These are phyloP conservation scores for Lottia scabra DNA, from an alignment of 2,888 invertebrate species.

Conservation along the genomic window DNA sequence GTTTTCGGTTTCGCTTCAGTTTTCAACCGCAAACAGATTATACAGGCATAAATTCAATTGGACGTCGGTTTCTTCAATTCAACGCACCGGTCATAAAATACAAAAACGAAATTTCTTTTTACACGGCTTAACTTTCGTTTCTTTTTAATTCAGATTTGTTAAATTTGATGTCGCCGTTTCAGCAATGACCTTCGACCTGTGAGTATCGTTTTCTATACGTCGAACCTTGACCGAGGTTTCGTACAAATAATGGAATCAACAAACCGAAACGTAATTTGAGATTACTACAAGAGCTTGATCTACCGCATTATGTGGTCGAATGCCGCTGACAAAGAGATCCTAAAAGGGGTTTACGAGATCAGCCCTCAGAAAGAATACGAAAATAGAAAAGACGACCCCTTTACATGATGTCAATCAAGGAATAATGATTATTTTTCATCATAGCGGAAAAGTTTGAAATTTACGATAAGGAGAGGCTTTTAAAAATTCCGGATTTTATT, in stretches of 20 bases:
- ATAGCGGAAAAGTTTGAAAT: neutral
- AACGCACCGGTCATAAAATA: neutral
- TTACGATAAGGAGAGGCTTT: neutral
- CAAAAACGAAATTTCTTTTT: neutral
- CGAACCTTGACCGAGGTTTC: neutral
- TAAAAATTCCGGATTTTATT: too few relatives aligned
- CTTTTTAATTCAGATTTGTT: neutral
- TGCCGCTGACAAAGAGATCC: neutral
- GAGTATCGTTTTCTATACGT: neutral
- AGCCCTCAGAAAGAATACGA: neutral
- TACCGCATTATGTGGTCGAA: neutral
- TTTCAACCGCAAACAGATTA: neutral
- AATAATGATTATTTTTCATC: neutral
- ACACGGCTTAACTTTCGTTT: neutral
- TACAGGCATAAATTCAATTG: neutral
- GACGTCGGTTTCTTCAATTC: neutral
- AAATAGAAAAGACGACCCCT: neutral
- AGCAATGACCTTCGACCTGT: neutral
- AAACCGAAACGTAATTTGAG: neutral
- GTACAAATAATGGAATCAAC: neutral
- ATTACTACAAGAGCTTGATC: neutral
- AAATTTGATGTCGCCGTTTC: constrained; percentile 5
- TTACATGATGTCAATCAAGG: neutral
- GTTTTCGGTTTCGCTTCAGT: neutral
- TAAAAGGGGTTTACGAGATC: neutral